Conservation (phyloP, 2,797 vertebrate genomes). For the Podarcis siculus region DNA sequence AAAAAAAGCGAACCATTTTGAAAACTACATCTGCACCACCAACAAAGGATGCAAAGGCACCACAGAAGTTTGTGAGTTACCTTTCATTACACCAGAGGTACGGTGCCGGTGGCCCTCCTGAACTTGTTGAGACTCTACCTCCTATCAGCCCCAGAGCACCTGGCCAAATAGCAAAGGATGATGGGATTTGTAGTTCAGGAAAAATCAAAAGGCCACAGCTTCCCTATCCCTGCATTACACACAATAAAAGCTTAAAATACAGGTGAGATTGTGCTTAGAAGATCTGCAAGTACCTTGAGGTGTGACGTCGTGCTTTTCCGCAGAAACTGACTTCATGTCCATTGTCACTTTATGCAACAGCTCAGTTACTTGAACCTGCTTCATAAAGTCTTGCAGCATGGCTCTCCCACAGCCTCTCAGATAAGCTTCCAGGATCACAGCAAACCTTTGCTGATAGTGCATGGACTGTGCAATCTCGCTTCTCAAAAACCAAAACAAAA, state of each 20-base stretch:
- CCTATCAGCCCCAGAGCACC: too few species aligned
- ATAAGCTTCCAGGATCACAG: conserved; percentile 94
- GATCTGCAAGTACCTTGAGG: conserved; percentile 85
- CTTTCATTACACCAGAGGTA: background rate
- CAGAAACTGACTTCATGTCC: conserved; percentile 92
- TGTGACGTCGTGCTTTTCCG: conserved; percentile 94
- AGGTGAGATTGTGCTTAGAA: background rate
- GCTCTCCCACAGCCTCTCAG: conserved; percentile 92
- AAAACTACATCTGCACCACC: too few species aligned
- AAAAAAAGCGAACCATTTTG: background rate
- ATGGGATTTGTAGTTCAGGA: background rate
- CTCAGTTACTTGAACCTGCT: conserved; percentile 94
- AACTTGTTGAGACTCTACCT: too few species aligned
- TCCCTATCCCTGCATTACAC: background rate
- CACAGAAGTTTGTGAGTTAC: background rate
- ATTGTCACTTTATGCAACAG: conserved; percentile 94
- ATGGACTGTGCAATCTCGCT: conserved; percentile 98
- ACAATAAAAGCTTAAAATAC: background rate
- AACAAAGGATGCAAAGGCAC: background rate
- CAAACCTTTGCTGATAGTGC: conserved; percentile 97
- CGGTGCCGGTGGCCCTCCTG: too few species aligned
- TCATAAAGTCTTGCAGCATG: conserved; percentile 92
- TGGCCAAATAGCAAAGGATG: background rate
- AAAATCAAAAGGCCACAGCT: background rate
- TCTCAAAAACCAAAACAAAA: conserved; percentile 98